These are phyloP conservation scores for Polia nebulosa DNA, from an alignment of 2,888 invertebrate genomes.

Conservation along the genomic window DNA sequence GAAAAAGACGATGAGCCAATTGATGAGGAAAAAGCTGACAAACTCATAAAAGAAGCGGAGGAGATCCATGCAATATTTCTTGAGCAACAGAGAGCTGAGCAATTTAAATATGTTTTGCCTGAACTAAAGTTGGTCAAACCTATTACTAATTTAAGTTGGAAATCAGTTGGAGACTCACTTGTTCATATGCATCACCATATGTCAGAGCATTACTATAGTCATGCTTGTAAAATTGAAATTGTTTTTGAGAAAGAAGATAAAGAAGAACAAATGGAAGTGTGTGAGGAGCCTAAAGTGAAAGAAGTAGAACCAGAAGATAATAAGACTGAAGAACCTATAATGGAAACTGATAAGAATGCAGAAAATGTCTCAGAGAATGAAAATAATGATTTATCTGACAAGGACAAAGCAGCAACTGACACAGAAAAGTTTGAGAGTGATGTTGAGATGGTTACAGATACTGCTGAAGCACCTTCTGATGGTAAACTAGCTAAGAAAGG, in stretches of 20 bases:
- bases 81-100: slow-evolving; percentile 88
- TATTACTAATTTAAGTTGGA: slow-evolving; percentile 92
- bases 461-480: slow-evolving; percentile 74
- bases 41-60: slow-evolving; percentile 91
- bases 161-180: slow-evolving; percentile 92
- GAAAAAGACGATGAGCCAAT: slow-evolving; percentile 83
- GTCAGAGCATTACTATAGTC: slow-evolving; percentile 91
- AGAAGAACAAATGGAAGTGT: slow-evolving; percentile 80
- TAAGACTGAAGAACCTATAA: slow-evolving; percentile 71
- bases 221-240: slow-evolving; percentile 87
- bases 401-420: slow-evolving; percentile 83
- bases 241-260: slow-evolving; percentile 78
- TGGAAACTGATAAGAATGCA: slow-evolving; percentile 76
- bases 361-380: slow-evolving; percentile 82
- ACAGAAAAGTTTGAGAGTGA: slow-evolving; percentile 83
- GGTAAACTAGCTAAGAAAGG: slow-evolving; percentile 87
- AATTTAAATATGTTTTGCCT: slow-evolving; percentile 89
- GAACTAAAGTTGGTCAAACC: slow-evolving; percentile 91
- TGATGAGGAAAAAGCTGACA: slow-evolving; percentile 89
- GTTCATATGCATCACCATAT: slow-evolving; percentile 92
- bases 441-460: slow-evolving; percentile 76
- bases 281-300: slow-evolving; percentile 78
- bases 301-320: slow-evolving; percentile 76
- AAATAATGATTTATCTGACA: slow-evolving; percentile 85
- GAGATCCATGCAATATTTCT: slow-evolving; percentile 90